These are phyloP conservation scores for Oscheius sp. DNA, from an alignment of 1,140 invertebrate genomes.

Conservation along the genomic window DNA sequence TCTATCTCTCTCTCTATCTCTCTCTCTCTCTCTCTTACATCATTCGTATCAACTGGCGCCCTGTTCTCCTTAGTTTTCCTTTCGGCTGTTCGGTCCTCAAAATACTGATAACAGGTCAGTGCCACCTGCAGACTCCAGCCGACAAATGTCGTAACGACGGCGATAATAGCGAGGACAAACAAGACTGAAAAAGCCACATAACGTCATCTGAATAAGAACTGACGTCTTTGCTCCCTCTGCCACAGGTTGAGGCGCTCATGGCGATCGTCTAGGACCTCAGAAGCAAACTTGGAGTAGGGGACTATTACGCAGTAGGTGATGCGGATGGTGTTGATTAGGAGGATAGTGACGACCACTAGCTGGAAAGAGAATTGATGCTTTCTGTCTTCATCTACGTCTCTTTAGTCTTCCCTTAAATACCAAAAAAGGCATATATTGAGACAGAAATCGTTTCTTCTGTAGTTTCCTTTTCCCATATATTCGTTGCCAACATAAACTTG, in stretches of 20 bases:
- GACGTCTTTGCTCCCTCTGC: neutral
- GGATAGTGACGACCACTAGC: neutral
- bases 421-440: too few species aligned
- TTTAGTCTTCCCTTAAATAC: too few species aligned
- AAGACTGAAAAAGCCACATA: conserved; percentile 2
- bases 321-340: neutral
- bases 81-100: conserved; percentile 11
- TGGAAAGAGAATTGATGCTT: neutral
- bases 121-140: conserved; percentile 19
- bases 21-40: neutral
- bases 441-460: too few species aligned
- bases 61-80: neutral
- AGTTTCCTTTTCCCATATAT: too few species aligned
- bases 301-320: neutral
- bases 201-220: neutral
- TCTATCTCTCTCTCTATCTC: too few species aligned
- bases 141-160: conserved; percentile 11
- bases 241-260: neutral
- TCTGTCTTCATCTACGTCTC: too few species aligned
- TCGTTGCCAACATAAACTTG: neutral
- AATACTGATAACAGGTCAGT: conserved; percentile 8
- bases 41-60: neutral
- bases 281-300: neutral
- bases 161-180: conserved; percentile 8
- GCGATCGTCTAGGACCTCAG: neutral